Base-by-base conservation (phyloP, 2,113 vertebrate genomes). In the Anarrhichthys ocellatus region DNA sequence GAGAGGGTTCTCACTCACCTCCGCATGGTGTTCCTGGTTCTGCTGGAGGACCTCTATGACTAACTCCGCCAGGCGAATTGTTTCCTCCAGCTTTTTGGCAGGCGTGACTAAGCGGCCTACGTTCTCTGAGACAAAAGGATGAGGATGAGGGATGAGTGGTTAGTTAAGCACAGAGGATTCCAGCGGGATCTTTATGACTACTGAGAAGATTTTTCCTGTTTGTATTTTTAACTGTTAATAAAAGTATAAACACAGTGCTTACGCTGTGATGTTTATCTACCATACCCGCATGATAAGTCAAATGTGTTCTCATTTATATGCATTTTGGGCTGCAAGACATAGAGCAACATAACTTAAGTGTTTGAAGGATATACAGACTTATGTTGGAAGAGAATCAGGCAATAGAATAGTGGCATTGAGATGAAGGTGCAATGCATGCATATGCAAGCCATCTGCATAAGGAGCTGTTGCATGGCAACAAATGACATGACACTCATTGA, bases 31-130 rank as follows among this genome's bases (percentile, higher is more conserved):
- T 85, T 99, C 98, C 94, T 99, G 97, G 4, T 99, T 99, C 93
- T 99, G 98, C 90, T 99, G 98, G 64, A 99, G 97, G 90, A 99
- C 98, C 95, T 99, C 98, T 93, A 99, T 99, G 94, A 99, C 97
- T 96, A 99, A 88, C 91, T 99, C 98, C 90, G 98, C 98, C 94
- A 99, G 96, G 83, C 97, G 98, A 93, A 99, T 99, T 92, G 97
- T 98, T 77, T 99, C 98, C 96, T 99, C 98, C 89, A 99, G 96
- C 92, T 98, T 99, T 98, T 99, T 99, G 96, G 97, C 97, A 93
- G 98, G 98, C 82, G 98, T 99, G 96, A 98, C 97, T 97, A 99
- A 97, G 88, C 97, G 97, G 94, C 97, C 98, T 97, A 97, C 98
- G 95, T 99, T 99, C 95, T 99, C 98, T 99, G 97, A 93, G 97